phyloP scores from a whole-genome alignment of 2,113 vertebrate genomes.

The human (Homo sapiens) region DNA sequence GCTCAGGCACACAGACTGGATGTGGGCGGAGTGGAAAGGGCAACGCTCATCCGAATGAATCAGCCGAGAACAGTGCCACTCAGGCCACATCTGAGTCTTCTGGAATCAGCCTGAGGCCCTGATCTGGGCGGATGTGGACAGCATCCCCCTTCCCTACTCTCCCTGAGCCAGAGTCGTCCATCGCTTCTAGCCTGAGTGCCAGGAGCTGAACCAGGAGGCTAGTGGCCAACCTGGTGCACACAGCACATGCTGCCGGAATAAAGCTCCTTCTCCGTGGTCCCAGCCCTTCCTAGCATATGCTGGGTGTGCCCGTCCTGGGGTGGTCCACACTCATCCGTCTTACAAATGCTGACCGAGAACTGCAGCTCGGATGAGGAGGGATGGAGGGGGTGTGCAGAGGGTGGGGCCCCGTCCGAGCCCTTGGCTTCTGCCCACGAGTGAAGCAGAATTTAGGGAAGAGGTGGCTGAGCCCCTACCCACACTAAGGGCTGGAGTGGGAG shows the following conservation, averaged over 20 bases:
- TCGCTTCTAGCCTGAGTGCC: not conserved
- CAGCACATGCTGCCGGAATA: not conserved
- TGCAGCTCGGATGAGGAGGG: not conserved
- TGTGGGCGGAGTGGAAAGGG: not conserved
- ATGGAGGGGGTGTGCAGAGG: not conserved
- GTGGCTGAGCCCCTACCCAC: too few relatives aligned
- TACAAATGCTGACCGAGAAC: not conserved
- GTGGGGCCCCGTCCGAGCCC: not conserved
- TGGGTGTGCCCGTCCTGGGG: rapidly evolving
- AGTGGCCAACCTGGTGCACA: not conserved
- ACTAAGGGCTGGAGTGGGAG: not conserved
- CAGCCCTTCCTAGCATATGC: not conserved
- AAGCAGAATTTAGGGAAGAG: not conserved
- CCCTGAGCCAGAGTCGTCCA: not conserved
- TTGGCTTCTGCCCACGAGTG: not conserved
- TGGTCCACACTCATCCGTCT: not conserved
- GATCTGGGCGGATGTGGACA: not conserved
- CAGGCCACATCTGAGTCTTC: not conserved
- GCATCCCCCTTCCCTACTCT: too few relatives aligned
- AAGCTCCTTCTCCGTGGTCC: not conserved
- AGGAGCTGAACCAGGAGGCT: not conserved
- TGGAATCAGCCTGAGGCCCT: not conserved
- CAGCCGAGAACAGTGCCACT: not conserved
- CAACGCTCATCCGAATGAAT: not conserved
- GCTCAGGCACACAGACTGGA: not conserved